Evolutionary conservation across 2,797 vertebrate genomes (phyloP).

Genomic region (Steatocranus sp.): DNA sequence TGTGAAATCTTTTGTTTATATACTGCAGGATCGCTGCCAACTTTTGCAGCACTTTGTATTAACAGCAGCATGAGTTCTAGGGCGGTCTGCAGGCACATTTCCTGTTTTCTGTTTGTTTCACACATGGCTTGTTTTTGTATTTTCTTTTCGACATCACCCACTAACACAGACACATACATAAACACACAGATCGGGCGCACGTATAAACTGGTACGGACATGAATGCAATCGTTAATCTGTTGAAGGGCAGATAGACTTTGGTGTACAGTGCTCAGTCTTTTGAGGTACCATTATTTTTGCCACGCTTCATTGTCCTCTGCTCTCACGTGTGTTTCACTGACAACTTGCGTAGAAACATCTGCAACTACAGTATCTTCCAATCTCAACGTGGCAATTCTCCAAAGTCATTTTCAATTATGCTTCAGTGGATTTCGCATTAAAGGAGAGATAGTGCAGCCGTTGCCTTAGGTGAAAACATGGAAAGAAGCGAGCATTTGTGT

Average conservation of each 20-base stretch:
- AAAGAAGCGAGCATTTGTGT: neutral
- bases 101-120: conserved; percentile 39
- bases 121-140: conserved; percentile 35
- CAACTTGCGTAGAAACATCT: conserved; percentile 46
- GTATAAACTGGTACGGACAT: neutral
- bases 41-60: neutral
- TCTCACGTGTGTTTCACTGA: conserved; percentile 29
- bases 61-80: neutral
- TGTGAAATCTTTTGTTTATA: conserved; percentile 12
- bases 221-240: conserved; percentile 15
- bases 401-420: conserved; percentile 73
- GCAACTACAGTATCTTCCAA: conserved; percentile 44
- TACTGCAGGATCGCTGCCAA: neutral
- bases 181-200: neutral
- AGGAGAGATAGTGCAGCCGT: conserved; percentile 34
- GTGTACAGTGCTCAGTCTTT: conserved; percentile 3
- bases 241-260: conserved; percentile 9
- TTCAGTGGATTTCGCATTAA: conserved; percentile 67
- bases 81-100: neutral
- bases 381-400: conserved; percentile 67
- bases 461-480: conserved; percentile 44
- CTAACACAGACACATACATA: conserved; percentile 2
- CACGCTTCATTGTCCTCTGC: conserved; percentile 29
- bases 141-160: conserved; percentile 13
- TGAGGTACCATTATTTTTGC: conserved; percentile 53